Conservation (phyloP, 2,888 invertebrate species). For the Hipparchia semele region DNA sequence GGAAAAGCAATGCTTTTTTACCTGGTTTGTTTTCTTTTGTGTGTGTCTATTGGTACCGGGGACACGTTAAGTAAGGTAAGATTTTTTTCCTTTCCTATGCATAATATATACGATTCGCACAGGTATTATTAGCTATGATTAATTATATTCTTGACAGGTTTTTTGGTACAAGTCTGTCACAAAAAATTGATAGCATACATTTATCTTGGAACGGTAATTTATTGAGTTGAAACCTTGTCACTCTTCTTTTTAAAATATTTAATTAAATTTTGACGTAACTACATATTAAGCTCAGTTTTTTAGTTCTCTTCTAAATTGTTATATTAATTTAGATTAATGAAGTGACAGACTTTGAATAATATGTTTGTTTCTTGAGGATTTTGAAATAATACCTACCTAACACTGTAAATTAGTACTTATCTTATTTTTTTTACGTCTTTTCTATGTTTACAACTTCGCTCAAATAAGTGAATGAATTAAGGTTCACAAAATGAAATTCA, state of each 20-base stretch:
- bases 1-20: conserved; percentile 53
- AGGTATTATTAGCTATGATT: conserved; percentile 3
- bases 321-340: too few relatives aligned
- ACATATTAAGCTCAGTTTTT: not conserved
- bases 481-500: too few relatives aligned
- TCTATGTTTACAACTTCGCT: too few relatives aligned
- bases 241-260: not conserved
- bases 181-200: conserved; percentile 1
- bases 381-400: too few relatives aligned
- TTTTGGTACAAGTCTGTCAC: not conserved
- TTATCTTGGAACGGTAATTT: not conserved
- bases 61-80: conserved; percentile 57
- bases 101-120: not conserved
- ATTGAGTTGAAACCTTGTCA: not conserved
- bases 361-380: too few relatives aligned
- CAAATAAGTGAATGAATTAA: too few relatives aligned
- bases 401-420: too few relatives aligned
- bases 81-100: conserved; percentile 38
- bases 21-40: conserved; percentile 55
- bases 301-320: too few relatives aligned
- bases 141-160: not conserved
- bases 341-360: too few relatives aligned
- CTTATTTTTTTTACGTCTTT: too few relatives aligned
- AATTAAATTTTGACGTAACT: not conserved
- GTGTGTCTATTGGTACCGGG: conserved; percentile 48